Base-by-base conservation (phyloP, 2,888 invertebrate genomes). In the Mystacides longicornis region DNA sequence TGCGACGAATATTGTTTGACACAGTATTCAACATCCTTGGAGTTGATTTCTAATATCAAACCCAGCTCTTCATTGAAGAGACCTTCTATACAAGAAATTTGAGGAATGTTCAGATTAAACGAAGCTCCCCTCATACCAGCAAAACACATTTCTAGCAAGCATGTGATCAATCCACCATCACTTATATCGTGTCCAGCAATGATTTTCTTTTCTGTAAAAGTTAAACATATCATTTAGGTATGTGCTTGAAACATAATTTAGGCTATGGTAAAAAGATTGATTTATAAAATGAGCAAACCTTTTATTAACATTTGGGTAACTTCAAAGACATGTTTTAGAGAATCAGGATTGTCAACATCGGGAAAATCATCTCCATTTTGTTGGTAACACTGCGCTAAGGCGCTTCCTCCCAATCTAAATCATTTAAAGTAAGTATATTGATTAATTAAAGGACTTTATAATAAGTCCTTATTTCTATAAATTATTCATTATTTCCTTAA, bases 111-210 rank as follows among this genome's bases (percentile, higher is more conserved):
- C 18, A 91, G 67, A 61, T 87, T 79, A 0, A 90, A 68, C 16
- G 81, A 73, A 16, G 94, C 65, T 1, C 95, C 95, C 63, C 87
- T 83, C 56, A 95, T 75, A 33, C 97, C 96, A 55, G 86, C 94
- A 67, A 98, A 92, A n/a, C 90, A 88, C 96, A 98, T 97, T 75
- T 99, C 98, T 56, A 98, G 68, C 0, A 93, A 70, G 63, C 93
- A 90, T 0, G 90, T 89, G 43, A 98, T 77, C 27, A 98, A 76
- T 23, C 99, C 98, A 20, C 99, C 98, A 74, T 98, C 98, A 68
- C 96, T 97, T 3, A 98, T 80, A 70, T 99, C 98, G 69, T 99
- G 98, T 0, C 97, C 96, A 3, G 96, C 80, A 31, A 87, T 68
- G 9, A 93, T 70, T 67, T 82, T 81, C 2, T 79, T 79, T 63